Evolutionary conservation across 2,888 invertebrate species (phyloP).

Genomic region (Brachypterus glaber): DNA sequence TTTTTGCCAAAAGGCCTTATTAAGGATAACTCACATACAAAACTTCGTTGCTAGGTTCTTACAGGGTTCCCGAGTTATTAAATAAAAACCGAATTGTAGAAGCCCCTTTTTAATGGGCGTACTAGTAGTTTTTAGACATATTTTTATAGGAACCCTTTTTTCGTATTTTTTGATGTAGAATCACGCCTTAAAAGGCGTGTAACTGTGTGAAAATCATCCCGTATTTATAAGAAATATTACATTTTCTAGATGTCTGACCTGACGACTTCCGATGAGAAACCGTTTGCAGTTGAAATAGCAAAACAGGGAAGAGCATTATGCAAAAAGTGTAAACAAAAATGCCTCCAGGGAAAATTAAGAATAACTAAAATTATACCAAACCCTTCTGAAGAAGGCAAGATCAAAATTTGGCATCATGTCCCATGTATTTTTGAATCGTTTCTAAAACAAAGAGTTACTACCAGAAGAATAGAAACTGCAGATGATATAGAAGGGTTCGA

Average conservation of each 20-base stretch:
- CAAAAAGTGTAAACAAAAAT: conserved; percentile 77
- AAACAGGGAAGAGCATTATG: conserved; percentile 74
- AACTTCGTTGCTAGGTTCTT: too few relatives aligned
- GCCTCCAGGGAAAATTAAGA: conserved; percentile 60
- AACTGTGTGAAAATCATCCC: too few relatives aligned
- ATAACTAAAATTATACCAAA: conserved; percentile 70
- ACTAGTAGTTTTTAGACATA: too few relatives aligned
- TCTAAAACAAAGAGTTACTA: conserved; percentile 66
- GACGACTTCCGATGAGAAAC: conserved; percentile 41
- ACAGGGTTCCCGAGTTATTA: too few relatives aligned
- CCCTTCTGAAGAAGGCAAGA: conserved; percentile 62
- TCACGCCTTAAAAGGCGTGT: too few relatives aligned
- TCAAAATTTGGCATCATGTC: conserved; percentile 80
- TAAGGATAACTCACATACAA: too few relatives aligned
- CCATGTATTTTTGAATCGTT: conserved; percentile 73
- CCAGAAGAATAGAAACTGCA: conserved; percentile 67
- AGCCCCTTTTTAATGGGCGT: too few relatives aligned
- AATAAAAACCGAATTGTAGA: too few relatives aligned
- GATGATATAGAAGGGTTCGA: conserved; percentile 75
- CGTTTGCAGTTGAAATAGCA: conserved; percentile 67
- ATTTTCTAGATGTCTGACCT: conserved; percentile 40
- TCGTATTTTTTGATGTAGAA: too few relatives aligned
- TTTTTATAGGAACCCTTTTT: too few relatives aligned
- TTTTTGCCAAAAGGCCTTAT: too few relatives aligned
- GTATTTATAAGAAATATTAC: too few relatives aligned